phyloP scores from a whole-genome alignment of 2,888 invertebrate genomes.

The Pharmacophagus antenor region DNA sequence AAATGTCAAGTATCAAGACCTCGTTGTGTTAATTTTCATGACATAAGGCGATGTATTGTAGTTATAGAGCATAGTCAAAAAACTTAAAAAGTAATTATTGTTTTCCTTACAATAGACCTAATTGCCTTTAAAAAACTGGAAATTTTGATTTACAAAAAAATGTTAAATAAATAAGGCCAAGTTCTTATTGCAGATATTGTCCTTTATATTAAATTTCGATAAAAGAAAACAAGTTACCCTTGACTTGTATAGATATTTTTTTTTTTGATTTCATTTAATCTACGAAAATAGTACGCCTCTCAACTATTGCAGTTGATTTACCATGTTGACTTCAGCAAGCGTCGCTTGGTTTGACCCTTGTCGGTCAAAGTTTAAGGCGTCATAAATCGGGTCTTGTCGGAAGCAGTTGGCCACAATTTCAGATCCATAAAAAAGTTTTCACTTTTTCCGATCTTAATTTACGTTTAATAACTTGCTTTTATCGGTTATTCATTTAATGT shows the following conservation, averaged over 20 bases:
- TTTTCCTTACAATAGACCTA: too few species aligned
- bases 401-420: conserved; percentile 37
- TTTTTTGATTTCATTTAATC: background rate
- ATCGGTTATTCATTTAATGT: conserved; percentile 13
- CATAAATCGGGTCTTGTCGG: conserved; percentile 46
- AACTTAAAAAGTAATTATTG: too few species aligned
- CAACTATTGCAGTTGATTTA: conserved; percentile 16
- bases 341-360: conserved; percentile 47
- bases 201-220: too few species aligned
- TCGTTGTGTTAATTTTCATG: background rate
- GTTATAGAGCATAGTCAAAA: background rate
- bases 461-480: conserved; percentile 17
- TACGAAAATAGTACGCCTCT: background rate
- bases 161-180: too few species aligned
- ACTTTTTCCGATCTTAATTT: conserved; percentile 21
- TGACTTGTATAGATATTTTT: background rate
- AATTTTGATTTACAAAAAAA: too few species aligned
- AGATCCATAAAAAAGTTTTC: conserved; percentile 31
- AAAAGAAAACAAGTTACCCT: background rate
- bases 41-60: background rate
- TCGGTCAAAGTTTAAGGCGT: conserved; percentile 42
- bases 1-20: background rate
- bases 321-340: conserved; percentile 39
- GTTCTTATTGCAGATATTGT: too few species aligned
- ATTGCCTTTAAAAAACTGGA: too few species aligned